Evolutionary conservation across 2,888 invertebrate species (phyloP).

Genomic region (Microplitis deprimator): DNA sequence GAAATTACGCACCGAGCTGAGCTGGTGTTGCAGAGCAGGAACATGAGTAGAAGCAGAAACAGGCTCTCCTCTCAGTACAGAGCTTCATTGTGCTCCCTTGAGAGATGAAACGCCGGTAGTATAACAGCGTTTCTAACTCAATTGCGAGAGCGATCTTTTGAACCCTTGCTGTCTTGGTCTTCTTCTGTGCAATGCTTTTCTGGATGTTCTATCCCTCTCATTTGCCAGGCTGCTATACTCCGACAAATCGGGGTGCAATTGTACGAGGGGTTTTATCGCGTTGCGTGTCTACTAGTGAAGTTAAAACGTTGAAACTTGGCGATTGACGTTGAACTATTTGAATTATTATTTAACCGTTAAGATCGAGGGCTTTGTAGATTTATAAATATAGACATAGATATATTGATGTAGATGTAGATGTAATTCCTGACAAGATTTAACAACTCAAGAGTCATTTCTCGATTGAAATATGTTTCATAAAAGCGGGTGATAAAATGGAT

Average conservation of each 20-base stretch:
- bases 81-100: conserved; percentile 33
- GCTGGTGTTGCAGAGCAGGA: too few relatives aligned
- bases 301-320: conserved; percentile 11
- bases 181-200: not conserved
- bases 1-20: conserved; percentile 55
- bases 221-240: not conserved
- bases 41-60: not conserved
- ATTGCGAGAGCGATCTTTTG: conserved; percentile 58
- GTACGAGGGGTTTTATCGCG: conserved; percentile 12
- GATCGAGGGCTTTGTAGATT: conserved; percentile 2
- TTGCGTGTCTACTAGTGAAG: not conserved
- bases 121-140: conserved; percentile 41
- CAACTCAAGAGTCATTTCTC: not conserved
- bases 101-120: conserved; percentile 40
- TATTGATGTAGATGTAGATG: not conserved
- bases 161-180: conserved; percentile 19
- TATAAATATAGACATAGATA: not conserved
- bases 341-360: conserved; percentile 49
- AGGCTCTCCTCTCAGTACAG: not conserved
- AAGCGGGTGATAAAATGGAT: not conserved
- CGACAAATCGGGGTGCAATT: conserved; percentile 5
- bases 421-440: not conserved
- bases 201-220: not conserved
- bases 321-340: conserved; percentile 40
- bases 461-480: not conserved